Base-by-base conservation (phyloP, 2,113 vertebrate genomes). In the Canis aureus region DNA sequence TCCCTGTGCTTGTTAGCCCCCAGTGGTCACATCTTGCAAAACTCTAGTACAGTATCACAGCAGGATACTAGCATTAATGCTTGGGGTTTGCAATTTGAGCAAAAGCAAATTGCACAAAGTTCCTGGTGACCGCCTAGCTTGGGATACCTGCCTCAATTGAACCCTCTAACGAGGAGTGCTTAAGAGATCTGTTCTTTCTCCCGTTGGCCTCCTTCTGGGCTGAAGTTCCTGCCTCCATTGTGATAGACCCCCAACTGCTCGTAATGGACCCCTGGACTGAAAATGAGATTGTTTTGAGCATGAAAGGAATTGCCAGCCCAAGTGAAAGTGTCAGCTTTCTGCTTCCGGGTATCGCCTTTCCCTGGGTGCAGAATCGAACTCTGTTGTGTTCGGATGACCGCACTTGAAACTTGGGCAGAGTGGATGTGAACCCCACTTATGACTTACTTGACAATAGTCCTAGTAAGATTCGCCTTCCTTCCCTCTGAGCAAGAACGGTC, bases 401-500 rank as follows among this genome's bases (percentile, higher is more conserved):
- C 43, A 89, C 2, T 23, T 91, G 95, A 94, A 92, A 66, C 97
- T 79, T 3, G 4, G 78, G 23, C 93, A 95, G 22, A 89, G 84
- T 59, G 57, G 32, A 43, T 38, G 20, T 85, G 78, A 96, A n/a
- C 80, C 11, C 79, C 64, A 29, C 92, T 49, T 74, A 43, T 59
- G 89, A 74, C 86, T 96, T 89, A 89, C 81, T 97, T 97, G 79
- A 93, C 82, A 94, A 27, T 73, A 94, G 80, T 97, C 98, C 89
- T 71, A 53, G 82, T 64, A 55, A 78, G 95, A 83, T 96, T 83
- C 95, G 93, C 96, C 97, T 98, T 98, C 91, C 95, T 99, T 99
- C 98, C 98, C 98, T 97, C 67, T 97, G 74, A 96, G 98, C 97
- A 95, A 98, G 94, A 97, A 94, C 90, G 96, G 87, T 97, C 98